A percentile compares a stretch with the other conserved stretches of the same genome.
These are phyloP conservation scores for Thalassophryne amazonica DNA, from an alignment of 2,797 vertebrate genomes.

Conservation along the genomic window DNA sequence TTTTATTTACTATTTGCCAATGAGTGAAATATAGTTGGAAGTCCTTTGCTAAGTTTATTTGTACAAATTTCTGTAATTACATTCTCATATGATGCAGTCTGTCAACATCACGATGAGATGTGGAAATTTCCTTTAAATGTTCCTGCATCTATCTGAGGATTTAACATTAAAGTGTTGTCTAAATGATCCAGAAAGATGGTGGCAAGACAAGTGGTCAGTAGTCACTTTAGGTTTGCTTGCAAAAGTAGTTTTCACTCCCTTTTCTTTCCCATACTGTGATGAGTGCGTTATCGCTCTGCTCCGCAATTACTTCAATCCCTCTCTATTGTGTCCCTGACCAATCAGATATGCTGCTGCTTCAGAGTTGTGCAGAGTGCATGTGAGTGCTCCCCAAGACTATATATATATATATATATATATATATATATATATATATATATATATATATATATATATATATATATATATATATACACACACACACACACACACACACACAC, in stretches of 20 bases:
- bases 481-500: too few species aligned
- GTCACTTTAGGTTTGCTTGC: constrained; percentile 7
- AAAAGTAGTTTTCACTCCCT: constrained; percentile 5
- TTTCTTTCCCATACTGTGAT: constrained; percentile 20
- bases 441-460: too few species aligned
- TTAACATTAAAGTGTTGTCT: neutral
- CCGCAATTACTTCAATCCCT: constrained; percentile 35
- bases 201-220: constrained; percentile 6
- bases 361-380: constrained; percentile 20
- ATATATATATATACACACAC: too few species aligned
- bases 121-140: too few species aligned
- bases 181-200: neutral
- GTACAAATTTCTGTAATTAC: too few species aligned
- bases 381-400: constrained; percentile 16
- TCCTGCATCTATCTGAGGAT: neutral
- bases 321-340: constrained; percentile 36
- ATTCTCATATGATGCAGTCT: too few species aligned
- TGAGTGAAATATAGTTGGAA: too few species aligned
- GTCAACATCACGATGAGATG: too few species aligned
- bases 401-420: too few species aligned
- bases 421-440: too few species aligned
- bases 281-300: constrained; percentile 44
- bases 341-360: constrained; percentile 46
- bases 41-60: too few species aligned
- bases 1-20: too few species aligned